Conservation (phyloP, 2,797 vertebrate genomes). For the Carduelis carduelis region DNA sequence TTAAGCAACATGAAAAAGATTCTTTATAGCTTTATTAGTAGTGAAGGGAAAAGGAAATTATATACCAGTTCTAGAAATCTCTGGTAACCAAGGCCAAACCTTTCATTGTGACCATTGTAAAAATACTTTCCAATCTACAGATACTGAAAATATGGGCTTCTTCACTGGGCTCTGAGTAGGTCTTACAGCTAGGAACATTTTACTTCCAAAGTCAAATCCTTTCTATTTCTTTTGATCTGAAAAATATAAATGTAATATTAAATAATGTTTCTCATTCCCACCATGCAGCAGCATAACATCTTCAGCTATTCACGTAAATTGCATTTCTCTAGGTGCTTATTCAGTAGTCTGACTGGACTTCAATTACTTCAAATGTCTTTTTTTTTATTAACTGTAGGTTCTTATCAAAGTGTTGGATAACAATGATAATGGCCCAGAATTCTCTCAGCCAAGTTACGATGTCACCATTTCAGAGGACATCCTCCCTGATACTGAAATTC, state of each 20-base stretch:
- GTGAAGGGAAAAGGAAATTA: not conserved
- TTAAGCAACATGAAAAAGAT: not conserved
- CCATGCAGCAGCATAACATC: not conserved
- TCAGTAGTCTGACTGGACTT: not conserved
- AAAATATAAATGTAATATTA: not conserved
- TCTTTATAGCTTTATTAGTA: not conserved
- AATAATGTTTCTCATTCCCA: not conserved
- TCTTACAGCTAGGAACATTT: not conserved
- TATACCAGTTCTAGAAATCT: not conserved
- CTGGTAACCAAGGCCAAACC: not conserved
- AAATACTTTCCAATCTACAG: not conserved
- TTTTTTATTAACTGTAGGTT: constrained; percentile 77
- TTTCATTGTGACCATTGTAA: not conserved
- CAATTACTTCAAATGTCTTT: not conserved
- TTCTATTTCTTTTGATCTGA: not conserved
- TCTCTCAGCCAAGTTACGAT: constrained; percentile 90
- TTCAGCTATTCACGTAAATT: not conserved
- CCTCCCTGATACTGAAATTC: constrained; percentile 87
- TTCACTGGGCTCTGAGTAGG: not conserved
- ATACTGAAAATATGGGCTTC: not conserved
- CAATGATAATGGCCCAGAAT: constrained; percentile 94
- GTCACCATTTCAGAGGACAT: constrained; percentile 91
- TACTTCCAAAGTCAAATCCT: not conserved
- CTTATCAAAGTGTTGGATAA: constrained; percentile 91
- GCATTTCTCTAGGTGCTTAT: not conserved